Evolutionary conservation across 2,797 vertebrate species (phyloP).

Genomic region (Semaprochilodus insignis): DNA sequence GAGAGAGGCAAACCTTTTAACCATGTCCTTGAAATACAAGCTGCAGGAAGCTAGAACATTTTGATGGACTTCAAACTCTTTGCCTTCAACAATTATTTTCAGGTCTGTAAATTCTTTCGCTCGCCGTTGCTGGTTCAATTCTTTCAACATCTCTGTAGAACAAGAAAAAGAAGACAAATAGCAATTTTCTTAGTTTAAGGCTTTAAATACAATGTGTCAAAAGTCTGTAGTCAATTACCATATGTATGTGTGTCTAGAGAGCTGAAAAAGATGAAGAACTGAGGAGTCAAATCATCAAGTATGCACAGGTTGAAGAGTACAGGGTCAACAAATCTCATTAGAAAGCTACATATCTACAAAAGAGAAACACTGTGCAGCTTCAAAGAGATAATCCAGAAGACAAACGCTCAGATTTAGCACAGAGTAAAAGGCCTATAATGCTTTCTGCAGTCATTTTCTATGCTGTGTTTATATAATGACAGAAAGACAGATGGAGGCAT

Average conservation of each 20-base stretch:
- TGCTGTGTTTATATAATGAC: neutral
- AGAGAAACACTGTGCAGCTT: slow-evolving; percentile 14
- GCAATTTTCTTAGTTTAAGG: slow-evolving; percentile 76
- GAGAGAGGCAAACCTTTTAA: slow-evolving; percentile 99
- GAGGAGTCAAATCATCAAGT: slow-evolving; percentile 45
- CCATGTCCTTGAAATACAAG: slow-evolving; percentile 99
- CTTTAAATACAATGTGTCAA: slow-evolving; percentile 12
- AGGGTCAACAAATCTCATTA: slow-evolving; percentile 68
- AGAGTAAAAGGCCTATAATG: slow-evolving; percentile 14
- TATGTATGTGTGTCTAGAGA: slow-evolving; percentile 45
- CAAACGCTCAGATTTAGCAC: slow-evolving; percentile 28
- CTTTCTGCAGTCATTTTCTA: neutral
- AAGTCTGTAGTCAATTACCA: neutral
- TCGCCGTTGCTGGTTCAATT: slow-evolving; percentile 99
- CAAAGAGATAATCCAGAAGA: slow-evolving; percentile 5
- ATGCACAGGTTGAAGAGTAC: slow-evolving; percentile 34
- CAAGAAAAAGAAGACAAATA: slow-evolving; percentile 90
- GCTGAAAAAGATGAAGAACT: slow-evolving; percentile 50
- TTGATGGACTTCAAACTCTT: slow-evolving; percentile 99
- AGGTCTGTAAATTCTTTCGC: slow-evolving; percentile 99
- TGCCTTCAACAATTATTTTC: slow-evolving; percentile 99
- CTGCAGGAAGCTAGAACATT: slow-evolving; percentile 99
- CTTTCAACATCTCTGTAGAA: slow-evolving; percentile 99
- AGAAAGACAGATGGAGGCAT: neutral
- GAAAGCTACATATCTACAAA: slow-evolving; percentile 39